These are phyloP conservation scores for Drosophila yakuba DNA, from an alignment of 1,140 invertebrate genomes.

Conservation along the genomic window DNA sequence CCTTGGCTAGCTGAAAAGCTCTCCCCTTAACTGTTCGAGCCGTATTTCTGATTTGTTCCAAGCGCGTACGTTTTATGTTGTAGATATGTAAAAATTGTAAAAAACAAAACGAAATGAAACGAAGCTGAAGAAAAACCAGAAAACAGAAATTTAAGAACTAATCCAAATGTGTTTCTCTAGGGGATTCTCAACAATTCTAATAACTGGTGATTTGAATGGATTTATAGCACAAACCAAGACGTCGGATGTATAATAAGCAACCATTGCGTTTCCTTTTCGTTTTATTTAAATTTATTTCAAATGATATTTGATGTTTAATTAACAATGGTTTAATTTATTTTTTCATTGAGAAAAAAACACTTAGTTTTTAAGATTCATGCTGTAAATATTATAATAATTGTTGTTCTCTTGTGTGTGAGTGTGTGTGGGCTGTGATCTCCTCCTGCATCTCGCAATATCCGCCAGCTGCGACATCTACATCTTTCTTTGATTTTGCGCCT, in stretches of 20 bases:
- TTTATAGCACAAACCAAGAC: background rate
- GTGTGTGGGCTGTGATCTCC: constrained; percentile 6
- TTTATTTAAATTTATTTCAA: constrained; percentile 75
- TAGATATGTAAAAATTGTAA: constrained; percentile 80
- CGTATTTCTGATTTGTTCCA: constrained; percentile 12
- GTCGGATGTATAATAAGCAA: background rate
- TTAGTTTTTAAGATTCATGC: constrained; percentile 79
- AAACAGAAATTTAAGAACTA: constrained; percentile 17
- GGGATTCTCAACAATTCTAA: background rate
- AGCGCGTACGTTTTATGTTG: constrained; percentile 65
- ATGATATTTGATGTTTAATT: constrained; percentile 81
- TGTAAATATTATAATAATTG: constrained; percentile 65
- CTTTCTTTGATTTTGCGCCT: constrained; percentile 1
- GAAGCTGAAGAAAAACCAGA: constrained; percentile 19
- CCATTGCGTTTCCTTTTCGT: constrained; percentile 6
- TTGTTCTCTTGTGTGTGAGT: background rate
- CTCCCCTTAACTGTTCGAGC: background rate
- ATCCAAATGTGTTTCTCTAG: background rate
- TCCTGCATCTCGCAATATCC: background rate
- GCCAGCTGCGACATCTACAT: background rate
- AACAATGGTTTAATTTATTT: constrained; percentile 74
- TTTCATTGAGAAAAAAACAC: constrained; percentile 79
- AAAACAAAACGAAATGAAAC: constrained; percentile 53
- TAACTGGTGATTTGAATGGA: background rate
- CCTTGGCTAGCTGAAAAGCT: constrained; percentile 49